Evolutionary conservation across 92 coral and sea anemone species (phyloP).

Genomic region (Chrysogorgia sp.): DNA sequence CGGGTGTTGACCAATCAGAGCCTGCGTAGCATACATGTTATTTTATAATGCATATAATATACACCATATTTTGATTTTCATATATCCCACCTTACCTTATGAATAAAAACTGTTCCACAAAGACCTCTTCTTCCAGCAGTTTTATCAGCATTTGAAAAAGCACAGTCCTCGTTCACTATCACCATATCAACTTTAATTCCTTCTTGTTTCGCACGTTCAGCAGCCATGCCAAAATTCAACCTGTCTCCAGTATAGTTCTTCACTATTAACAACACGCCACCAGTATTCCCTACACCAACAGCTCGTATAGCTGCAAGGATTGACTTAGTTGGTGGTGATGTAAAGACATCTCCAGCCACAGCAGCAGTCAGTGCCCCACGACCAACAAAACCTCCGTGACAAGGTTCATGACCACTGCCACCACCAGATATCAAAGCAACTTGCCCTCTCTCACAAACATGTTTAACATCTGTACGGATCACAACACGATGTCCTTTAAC

Average conservation of each 20-base stretch:
- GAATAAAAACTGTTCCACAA: conserved; percentile 94
- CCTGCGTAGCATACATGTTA: too few species aligned
- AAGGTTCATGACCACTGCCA: conserved; percentile 97
- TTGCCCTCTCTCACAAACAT: conserved; percentile 71
- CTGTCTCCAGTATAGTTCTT: conserved; percentile 98
- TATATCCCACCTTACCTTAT: conserved; percentile 67
- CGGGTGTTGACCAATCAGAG: too few species aligned
- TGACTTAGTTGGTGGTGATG: conserved; percentile 94
- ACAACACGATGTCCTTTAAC: conserved; percentile 85
- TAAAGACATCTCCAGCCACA: conserved; percentile 91
- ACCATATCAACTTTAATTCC: conserved; percentile 92
- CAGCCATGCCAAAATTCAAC: conserved; percentile 94
- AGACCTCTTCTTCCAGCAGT: conserved; percentile 98
- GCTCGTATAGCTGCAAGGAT: conserved; percentile 93
- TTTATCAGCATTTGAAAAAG: conserved; percentile 87
- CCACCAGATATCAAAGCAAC: conserved; percentile 93
- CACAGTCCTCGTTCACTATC: conserved; percentile 96
- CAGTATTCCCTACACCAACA: conserved; percentile 75
- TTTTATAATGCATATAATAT: too few species aligned
- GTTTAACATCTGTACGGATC: conserved; percentile 72
- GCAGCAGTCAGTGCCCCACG: conserved; percentile 96
- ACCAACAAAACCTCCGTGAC: conserved; percentile 94
- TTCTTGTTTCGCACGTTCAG: conserved; percentile 90
- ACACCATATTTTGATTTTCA: background rate
- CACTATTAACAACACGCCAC: conserved; percentile 87